These are phyloP conservation scores for Leucania comma DNA, from an alignment of 2,888 invertebrate species.

Conservation along the genomic window DNA sequence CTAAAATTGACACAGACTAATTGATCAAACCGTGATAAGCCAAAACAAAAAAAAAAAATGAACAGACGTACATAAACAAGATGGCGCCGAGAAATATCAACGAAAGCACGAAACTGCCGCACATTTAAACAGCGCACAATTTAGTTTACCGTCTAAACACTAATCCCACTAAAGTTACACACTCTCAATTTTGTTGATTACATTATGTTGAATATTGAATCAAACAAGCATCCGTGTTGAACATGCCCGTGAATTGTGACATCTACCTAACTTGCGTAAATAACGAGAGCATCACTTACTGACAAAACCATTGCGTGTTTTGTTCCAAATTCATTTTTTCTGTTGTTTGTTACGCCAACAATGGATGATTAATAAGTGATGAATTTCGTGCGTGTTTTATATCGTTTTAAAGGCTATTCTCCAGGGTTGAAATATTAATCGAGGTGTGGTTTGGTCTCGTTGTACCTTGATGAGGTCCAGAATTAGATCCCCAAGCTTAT, in stretches of 20 bases:
- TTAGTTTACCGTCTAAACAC: constrained; percentile 11
- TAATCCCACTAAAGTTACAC: constrained; percentile 2
- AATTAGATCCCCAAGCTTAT: constrained; percentile 72
- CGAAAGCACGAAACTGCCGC: background rate
- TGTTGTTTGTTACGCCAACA: constrained; percentile 1
- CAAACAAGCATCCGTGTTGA: constrained; percentile 41
- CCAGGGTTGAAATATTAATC: constrained; percentile 70
- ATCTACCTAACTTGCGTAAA: constrained; percentile 11
- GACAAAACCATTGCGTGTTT: constrained; percentile 25
- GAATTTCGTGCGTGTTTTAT: constrained; percentile 27
- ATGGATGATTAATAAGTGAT: constrained; percentile 15
- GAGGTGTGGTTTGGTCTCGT: constrained; percentile 59
- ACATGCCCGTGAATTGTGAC: constrained; percentile 32
- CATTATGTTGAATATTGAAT: constrained; percentile 59
- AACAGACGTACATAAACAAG: background rate
- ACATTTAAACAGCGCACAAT: constrained; percentile 3
- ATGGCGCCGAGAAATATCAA: background rate
- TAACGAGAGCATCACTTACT: background rate
- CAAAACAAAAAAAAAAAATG: background rate
- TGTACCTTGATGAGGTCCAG: constrained; percentile 70
- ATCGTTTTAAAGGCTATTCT: constrained; percentile 56
- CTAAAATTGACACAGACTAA: too few species aligned
- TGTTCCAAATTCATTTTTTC: background rate
- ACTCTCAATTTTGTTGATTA: constrained; percentile 61
- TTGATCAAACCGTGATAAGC: too few species aligned